These are phyloP conservation scores for Hydropsyche tenuis DNA, from an alignment of 1,140 invertebrate genomes.

Conservation along the genomic window DNA sequence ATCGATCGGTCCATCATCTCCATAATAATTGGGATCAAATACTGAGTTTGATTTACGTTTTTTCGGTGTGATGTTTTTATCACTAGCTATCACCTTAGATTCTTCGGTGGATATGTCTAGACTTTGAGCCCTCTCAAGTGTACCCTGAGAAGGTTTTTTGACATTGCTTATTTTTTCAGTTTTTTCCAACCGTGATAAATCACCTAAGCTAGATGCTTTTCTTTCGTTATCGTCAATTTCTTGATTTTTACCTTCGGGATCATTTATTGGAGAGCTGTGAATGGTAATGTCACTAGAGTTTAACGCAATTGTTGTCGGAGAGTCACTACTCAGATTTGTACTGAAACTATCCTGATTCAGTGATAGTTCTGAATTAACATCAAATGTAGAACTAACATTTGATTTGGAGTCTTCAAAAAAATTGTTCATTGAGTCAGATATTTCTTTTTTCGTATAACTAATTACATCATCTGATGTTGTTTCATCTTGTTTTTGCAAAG, in stretches of 20 bases:
- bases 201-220: slow-evolving; percentile 81
- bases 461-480: slow-evolving; percentile 60
- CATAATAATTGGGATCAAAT: slow-evolving; percentile 60
- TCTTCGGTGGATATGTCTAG: slow-evolving; percentile 76
- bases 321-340: slow-evolving; percentile 55
- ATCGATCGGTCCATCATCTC: slow-evolving; percentile 56
- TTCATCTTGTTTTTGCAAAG: slow-evolving; percentile 56
- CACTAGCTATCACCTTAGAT: slow-evolving; percentile 60
- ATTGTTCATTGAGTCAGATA: slow-evolving; percentile 61
- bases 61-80: slow-evolving; percentile 67
- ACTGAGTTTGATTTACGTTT: slow-evolving; percentile 70
- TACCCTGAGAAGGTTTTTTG: slow-evolving; percentile 59
- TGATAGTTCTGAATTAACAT: slow-evolving; percentile 59
- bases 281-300: slow-evolving; percentile 78
- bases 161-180: slow-evolving; percentile 57
- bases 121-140: slow-evolving; percentile 81
- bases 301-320: slow-evolving; percentile 68
- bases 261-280: slow-evolving; percentile 69
- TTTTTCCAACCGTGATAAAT: slow-evolving; percentile 76
- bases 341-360: slow-evolving; percentile 52
- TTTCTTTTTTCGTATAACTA: slow-evolving; percentile 57
- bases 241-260: slow-evolving; percentile 63
- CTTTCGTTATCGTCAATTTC: slow-evolving; percentile 70
- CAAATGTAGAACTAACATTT: slow-evolving; percentile 60
- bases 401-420: slow-evolving; percentile 62